phyloP scores from a whole-genome alignment of 1,140 invertebrate genomes.

The Lerema accius region DNA sequence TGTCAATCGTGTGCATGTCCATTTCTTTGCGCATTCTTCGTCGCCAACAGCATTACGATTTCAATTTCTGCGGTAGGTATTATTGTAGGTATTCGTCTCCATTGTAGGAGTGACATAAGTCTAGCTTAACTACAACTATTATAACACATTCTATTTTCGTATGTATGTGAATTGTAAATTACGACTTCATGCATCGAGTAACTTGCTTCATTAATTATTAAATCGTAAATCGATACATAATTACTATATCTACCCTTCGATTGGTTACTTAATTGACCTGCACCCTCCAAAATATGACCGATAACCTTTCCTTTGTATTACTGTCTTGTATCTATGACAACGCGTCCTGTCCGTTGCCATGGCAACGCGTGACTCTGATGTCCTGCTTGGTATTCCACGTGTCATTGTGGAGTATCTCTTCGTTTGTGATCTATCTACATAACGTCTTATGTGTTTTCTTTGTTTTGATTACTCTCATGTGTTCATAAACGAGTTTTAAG shows the following conservation, averaged over 20 bases:
- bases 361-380: conserved; percentile 16
- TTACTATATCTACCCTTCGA: not conserved
- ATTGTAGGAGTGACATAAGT: too few species aligned
- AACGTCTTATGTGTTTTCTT: conserved; percentile 6
- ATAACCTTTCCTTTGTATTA: conserved; percentile 22
- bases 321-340: conserved; percentile 23
- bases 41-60: too few species aligned
- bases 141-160: too few species aligned
- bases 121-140: too few species aligned
- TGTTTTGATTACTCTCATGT: conserved; percentile 9
- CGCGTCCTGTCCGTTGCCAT: conserved; percentile 44
- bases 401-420: conserved; percentile 18
- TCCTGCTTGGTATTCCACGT: conserved; percentile 11
- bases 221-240: conserved; percentile 14
- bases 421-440: not conserved
- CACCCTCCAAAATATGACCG: conserved; percentile 10
- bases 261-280: conserved; percentile 7
- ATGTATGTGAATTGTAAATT: too few species aligned
- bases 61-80: too few species aligned
- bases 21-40: too few species aligned
- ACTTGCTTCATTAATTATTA: too few species aligned
- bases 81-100: too few species aligned
- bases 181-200: too few species aligned
- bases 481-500: too few species aligned
- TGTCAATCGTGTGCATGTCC: too few species aligned